These are phyloP conservation scores for Podarcis lilfordi DNA, from an alignment of 2,797 vertebrate genomes.

Conservation along the genomic window DNA sequence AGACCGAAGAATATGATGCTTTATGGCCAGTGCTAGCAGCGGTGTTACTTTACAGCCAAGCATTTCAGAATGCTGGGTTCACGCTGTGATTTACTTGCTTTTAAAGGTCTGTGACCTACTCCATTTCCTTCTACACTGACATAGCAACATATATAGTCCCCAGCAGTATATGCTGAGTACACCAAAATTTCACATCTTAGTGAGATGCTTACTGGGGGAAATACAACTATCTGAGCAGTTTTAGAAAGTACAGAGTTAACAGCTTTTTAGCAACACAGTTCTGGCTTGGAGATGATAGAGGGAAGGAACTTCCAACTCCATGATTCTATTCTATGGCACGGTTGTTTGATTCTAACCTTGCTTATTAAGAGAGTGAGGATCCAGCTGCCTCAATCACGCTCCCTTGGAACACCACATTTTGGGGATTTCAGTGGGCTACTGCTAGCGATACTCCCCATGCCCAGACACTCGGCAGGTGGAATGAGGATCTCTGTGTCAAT, in stretches of 20 bases:
- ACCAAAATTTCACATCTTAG: not conserved
- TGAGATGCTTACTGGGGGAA: not conserved
- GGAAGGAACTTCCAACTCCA: too few relatives aligned
- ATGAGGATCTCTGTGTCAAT: too few relatives aligned
- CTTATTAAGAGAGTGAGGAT: too few relatives aligned
- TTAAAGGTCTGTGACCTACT: not conserved
- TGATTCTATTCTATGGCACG: too few relatives aligned
- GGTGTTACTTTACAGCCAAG: not conserved
- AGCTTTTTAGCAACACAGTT: not conserved
- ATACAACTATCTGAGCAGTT: not conserved
- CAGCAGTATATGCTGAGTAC: not conserved
- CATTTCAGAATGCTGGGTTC: not conserved
- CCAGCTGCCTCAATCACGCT: too few relatives aligned
- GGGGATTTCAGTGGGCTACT: not conserved
- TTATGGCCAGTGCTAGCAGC: not conserved
- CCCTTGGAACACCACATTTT: too few relatives aligned
- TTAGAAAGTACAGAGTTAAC: not conserved
- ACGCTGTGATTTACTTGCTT: not conserved
- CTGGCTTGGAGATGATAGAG: not conserved
- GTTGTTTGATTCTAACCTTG: too few relatives aligned
- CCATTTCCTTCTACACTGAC: conserved; percentile 8
- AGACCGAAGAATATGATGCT: not conserved
- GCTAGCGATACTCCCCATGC: too few relatives aligned
- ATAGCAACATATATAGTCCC: not conserved
- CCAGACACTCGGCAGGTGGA: too few relatives aligned